Conservation (phyloP, 1,140 invertebrate genomes). For the Drosophila tani region DNA sequence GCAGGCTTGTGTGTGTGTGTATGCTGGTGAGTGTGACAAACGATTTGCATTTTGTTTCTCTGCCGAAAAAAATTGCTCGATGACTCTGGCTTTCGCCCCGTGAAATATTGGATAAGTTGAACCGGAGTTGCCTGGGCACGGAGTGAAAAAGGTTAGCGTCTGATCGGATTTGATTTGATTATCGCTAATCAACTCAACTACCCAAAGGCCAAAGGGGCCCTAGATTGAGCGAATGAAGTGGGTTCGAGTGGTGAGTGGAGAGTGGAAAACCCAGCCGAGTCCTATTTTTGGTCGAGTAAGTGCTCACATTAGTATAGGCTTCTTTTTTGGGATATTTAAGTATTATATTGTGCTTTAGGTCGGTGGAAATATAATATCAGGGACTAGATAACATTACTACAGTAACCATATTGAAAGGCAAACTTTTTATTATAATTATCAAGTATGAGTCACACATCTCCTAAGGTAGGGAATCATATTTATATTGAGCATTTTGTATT, state of each 20-base stretch:
- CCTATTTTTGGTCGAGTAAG: too few species aligned
- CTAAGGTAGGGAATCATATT: too few species aligned
- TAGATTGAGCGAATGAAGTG: slow-evolving; percentile 28
- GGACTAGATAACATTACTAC: too few species aligned
- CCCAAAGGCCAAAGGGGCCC: slow-evolving; percentile 1
- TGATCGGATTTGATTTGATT: slow-evolving; percentile 41
- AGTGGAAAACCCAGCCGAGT: too few species aligned
- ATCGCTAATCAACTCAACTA: slow-evolving; percentile 46
- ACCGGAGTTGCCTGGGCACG: background rate
- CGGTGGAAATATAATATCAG: too few species aligned
- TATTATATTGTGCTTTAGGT: too few species aligned
- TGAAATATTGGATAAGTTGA: slow-evolving; percentile 34
- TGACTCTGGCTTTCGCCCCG: slow-evolving; percentile 32
- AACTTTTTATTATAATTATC: too few species aligned
- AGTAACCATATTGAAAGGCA: too few species aligned
- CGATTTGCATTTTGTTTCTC: slow-evolving; percentile 75
- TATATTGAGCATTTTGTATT: too few species aligned
- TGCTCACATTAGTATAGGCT: too few species aligned
- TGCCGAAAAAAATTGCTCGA: slow-evolving; percentile 35
- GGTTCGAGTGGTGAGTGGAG: background rate
- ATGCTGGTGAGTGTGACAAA: slow-evolving; percentile 58
- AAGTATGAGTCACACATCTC: too few species aligned
- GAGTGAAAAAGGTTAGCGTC: slow-evolving; percentile 21
- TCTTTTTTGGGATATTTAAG: too few species aligned
- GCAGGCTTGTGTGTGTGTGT: background rate